A percentile compares a stretch with the other conserved stretches of the same genome.
phyloP scores from a whole-genome alignment of 2,113 vertebrate species.

The Zonotrichia leucophrys region DNA sequence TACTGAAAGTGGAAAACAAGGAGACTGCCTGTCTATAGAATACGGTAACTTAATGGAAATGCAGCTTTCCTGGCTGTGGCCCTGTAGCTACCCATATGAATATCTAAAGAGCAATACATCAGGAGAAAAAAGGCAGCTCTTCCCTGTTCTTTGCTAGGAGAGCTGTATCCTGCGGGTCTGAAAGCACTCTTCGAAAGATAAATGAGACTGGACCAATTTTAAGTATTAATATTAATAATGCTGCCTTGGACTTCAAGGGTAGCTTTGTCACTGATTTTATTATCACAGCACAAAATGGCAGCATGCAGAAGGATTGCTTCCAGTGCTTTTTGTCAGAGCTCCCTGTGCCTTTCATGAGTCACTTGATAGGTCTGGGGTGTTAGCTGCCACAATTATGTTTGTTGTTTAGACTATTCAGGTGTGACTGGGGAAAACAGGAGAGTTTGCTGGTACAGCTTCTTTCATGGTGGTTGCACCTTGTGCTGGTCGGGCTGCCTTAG shows the following conservation, averaged over 20 bases:
- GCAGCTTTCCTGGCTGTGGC: constrained; percentile 24
- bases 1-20: not conserved
- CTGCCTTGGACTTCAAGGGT: not conserved
- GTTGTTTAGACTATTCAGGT: not conserved
- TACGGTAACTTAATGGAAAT: constrained; percentile 23
- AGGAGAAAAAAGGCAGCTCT: not conserved
- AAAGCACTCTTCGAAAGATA: not conserved
- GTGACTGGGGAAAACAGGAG: not conserved
- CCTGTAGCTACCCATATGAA: not conserved
- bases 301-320: not conserved
- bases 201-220: not conserved
- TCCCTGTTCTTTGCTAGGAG: not conserved
- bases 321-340: not conserved
- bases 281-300: not conserved
- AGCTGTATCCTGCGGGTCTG: not conserved
- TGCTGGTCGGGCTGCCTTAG: not conserved
- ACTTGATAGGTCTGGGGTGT: not conserved
- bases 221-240: not conserved
- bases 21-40: constrained; percentile 27
- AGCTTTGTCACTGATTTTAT: not conserved
- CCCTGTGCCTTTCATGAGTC: not conserved
- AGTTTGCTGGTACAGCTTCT: not conserved
- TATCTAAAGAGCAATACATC: not conserved
- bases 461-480: not conserved
- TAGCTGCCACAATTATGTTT: not conserved